Base-by-base conservation (phyloP, 2,888 invertebrate genomes). In the Mesoligia furuncula region DNA sequence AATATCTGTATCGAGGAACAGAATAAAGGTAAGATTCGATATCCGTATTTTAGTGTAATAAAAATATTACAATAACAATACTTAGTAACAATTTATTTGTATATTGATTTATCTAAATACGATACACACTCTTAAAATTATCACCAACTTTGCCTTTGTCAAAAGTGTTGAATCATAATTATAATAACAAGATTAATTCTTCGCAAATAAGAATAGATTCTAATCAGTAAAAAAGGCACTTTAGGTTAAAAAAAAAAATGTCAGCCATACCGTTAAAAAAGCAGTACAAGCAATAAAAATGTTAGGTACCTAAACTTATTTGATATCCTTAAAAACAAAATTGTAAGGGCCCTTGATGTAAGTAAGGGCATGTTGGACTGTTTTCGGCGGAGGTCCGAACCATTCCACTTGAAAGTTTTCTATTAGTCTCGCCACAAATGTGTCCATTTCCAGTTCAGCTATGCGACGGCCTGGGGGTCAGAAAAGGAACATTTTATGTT, bases 391-490 rank as follows among this genome's bases (percentile, higher is more conserved):
- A 1, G 92, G 91, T 0, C 95, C 95, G 6, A 90, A 64, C 95
- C 94, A 95, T 48, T 91, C 91, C 11, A 95, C 87, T 67, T 90
- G 81, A 81, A 95, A 94, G 81, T 92, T 92, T 77, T 93, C 90
- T 27, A 94, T 86, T 20, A 94, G 54, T 59, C 91, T 94, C 11
- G 95, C 88, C n/a, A 95, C 82, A 51, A 97, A 93, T 13, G 93
- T 94, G 85, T 97, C 95, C 85, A 97, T 92, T 88, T 97, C 98
- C 80, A 98, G 94, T 85, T 97, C 97, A 0, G 98, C 98, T 86
- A 98, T 97, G 82, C 98, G 93, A 83, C 97, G 96, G 54, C 98
- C 98, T 93, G 85, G 0, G 86, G 15, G 17, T 7, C 81, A 65
- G 0, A 51, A 65, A 31, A 61, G 17, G 13, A 48, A 31, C 7